Conservation (phyloP, 2,113 vertebrate genomes). For the Asarcornis scutulata region DNA sequence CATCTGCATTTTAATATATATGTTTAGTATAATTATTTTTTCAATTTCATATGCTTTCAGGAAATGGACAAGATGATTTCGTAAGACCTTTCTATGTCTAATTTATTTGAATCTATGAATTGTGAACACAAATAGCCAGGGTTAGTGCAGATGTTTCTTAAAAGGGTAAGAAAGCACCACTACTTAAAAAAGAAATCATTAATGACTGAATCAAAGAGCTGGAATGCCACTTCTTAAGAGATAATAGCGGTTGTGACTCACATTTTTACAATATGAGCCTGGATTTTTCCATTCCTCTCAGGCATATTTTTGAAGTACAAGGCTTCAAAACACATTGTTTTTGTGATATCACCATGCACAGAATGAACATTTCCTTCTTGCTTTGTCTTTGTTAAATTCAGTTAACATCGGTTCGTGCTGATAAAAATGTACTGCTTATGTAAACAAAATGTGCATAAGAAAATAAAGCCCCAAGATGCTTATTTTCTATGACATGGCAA, state of each 20-base stretch:
- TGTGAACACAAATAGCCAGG: constrained; percentile 46
- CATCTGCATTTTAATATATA: not conserved
- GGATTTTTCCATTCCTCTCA: constrained; percentile 58
- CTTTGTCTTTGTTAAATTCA: constrained; percentile 49
- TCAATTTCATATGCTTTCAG: not conserved
- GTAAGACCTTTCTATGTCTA: not conserved
- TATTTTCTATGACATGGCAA: not conserved
- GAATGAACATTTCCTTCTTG: constrained; percentile 44
- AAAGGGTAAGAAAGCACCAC: constrained; percentile 28
- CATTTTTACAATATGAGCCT: constrained; percentile 26
- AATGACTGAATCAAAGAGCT: constrained; percentile 52
- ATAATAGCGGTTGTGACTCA: constrained; percentile 60
- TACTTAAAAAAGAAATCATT: constrained; percentile 59
- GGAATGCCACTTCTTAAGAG: constrained; percentile 48
- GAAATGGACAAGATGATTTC: constrained; percentile 41
- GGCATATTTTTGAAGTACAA: constrained; percentile 54
- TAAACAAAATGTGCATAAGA: constrained; percentile 40
- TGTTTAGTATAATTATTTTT: not conserved
- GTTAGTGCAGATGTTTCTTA: constrained; percentile 31
- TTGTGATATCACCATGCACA: constrained; percentile 40
- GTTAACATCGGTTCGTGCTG: constrained; percentile 7
- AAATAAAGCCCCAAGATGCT: constrained; percentile 24
- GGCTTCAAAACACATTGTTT: constrained; percentile 56
- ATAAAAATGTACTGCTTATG: constrained; percentile 40
- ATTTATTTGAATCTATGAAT: constrained; percentile 48